Evolutionary conservation across 2,113 vertebrate genomes (phyloP).

Genomic region (Pluvianellus socialis): DNA sequence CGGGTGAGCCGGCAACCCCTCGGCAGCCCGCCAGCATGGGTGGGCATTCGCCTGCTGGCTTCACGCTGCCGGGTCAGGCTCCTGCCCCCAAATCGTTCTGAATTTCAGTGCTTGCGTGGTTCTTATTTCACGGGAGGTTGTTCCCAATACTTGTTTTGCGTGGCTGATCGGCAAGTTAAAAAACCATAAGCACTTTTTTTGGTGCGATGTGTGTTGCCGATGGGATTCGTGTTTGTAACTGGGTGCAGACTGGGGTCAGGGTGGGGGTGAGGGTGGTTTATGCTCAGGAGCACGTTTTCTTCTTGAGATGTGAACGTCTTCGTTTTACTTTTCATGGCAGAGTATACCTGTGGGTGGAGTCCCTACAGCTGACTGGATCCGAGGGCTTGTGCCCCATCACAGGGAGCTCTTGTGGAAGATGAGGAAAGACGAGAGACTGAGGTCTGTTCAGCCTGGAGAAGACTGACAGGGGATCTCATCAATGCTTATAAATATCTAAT

Average conservation of each 20-base stretch:
- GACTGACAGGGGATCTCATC: background rate
- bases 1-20: fast-evolving
- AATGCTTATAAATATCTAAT: background rate
- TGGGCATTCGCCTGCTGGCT: background rate
- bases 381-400: background rate
- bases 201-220: fast-evolving
- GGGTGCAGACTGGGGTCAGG: background rate
- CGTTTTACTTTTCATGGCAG: background rate
- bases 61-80: background rate
- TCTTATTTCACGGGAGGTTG: background rate
- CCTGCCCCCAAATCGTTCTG: background rate
- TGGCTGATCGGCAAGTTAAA: background rate
- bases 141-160: background rate
- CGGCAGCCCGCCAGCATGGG: fast-evolving
- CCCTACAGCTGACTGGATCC: fast-evolving
- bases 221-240: background rate
- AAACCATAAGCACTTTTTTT: background rate
- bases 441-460: background rate
- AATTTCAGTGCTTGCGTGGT: background rate
- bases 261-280: background rate
- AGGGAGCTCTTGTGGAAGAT: background rate
- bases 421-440: background rate
- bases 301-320: background rate
- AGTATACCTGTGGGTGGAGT: background rate
- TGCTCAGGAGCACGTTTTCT: background rate